Evolutionary conservation across 2,113 vertebrate genomes (phyloP).

Genomic region (Aegypius monachus): DNA sequence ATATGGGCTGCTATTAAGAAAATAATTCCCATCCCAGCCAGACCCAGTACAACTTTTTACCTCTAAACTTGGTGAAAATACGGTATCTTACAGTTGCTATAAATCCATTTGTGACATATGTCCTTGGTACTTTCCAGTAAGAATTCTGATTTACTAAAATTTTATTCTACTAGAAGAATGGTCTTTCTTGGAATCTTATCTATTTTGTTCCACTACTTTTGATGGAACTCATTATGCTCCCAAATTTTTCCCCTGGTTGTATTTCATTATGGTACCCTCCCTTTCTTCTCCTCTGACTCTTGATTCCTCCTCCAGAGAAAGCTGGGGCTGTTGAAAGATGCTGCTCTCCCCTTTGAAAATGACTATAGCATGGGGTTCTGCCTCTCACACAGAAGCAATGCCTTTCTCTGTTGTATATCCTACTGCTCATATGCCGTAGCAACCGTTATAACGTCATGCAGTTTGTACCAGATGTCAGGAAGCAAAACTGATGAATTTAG

Average conservation of each 20-base stretch:
- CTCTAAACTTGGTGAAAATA: neutral
- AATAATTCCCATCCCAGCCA: neutral
- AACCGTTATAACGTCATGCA: neutral
- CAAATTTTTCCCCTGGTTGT: neutral
- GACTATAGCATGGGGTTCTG: neutral
- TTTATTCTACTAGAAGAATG: neutral
- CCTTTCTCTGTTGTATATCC: neutral
- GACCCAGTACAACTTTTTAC: neutral
- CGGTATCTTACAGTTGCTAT: neutral
- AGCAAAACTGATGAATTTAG: neutral
- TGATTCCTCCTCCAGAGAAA: neutral
- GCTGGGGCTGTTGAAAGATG: neutral
- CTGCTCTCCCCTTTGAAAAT: neutral
- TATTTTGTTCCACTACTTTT: neutral
- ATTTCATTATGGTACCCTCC: neutral
- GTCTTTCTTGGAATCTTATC: neutral
- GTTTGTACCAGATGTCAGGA: neutral
- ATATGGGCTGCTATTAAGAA: neutral
- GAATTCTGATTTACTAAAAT: neutral
- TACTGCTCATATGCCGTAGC: neutral
- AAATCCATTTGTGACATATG: rapidly evolving
- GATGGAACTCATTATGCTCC: neutral
- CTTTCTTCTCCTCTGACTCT: neutral
- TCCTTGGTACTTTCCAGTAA: neutral
- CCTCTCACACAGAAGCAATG: neutral